Conservation (phyloP, 2,888 invertebrate genomes). For the Parochlus steinenii region DNA sequence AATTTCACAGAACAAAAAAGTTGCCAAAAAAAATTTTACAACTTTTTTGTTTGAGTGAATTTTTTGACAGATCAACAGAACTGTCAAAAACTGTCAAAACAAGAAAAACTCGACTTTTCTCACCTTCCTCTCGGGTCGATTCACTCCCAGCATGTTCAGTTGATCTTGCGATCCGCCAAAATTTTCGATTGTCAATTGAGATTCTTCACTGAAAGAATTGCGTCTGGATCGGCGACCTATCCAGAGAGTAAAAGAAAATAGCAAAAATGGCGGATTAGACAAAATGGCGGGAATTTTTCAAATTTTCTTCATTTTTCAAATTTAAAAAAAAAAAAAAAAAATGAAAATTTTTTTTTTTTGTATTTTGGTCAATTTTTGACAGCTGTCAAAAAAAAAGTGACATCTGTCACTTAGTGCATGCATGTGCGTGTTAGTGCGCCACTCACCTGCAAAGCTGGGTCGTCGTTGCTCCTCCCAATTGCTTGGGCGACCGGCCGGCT, state of each 20-base stretch:
- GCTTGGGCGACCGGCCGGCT: slow-evolving; percentile 71
- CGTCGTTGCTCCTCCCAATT: slow-evolving; percentile 62
- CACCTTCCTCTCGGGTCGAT: slow-evolving; percentile 58
- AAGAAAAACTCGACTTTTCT: slow-evolving; percentile 18
- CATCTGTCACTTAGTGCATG: slow-evolving; percentile 6
- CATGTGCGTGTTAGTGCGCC: slow-evolving; percentile 9
- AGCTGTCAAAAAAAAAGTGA: slow-evolving; percentile 6
- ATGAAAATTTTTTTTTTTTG: not conserved
- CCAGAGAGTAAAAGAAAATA: slow-evolving; percentile 28
- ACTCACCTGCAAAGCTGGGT: slow-evolving; percentile 52
- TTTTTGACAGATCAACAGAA: no score
- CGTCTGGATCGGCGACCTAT: slow-evolving; percentile 65
- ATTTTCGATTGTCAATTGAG: slow-evolving; percentile 80
- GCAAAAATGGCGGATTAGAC: not conserved
- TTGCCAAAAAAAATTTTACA: no score
- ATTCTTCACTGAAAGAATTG: slow-evolving; percentile 73
- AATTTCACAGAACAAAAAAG: no score
- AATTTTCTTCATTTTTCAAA: not conserved
- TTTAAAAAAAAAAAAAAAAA: slow-evolving; percentile 1
- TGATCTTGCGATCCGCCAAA: slow-evolving; percentile 86
- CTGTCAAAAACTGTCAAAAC: slow-evolving; percentile 1
- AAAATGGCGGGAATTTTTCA: not conserved
- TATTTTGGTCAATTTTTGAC: slow-evolving; percentile 4
- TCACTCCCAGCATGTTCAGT: slow-evolving; percentile 69
- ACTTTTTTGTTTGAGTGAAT: no score